A percentile compares a stretch with the other conserved stretches of the same genome.
phyloP scores from a whole-genome alignment of 1,140 invertebrate genomes.

The Drosophila malerkotliana region DNA sequence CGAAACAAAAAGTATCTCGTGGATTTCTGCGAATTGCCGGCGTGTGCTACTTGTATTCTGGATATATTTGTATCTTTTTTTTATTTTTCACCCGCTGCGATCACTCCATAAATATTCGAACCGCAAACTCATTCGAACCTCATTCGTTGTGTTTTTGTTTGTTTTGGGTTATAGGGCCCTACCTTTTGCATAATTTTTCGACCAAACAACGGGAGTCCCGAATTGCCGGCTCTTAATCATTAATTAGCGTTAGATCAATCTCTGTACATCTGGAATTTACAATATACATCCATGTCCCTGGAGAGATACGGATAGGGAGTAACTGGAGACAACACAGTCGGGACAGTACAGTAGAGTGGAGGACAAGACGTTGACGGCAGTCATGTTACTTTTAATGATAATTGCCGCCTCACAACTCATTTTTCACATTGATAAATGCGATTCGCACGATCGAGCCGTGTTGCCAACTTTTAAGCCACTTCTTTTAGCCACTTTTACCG shows the following conservation, averaged over 20 bases:
- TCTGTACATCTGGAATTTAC: background rate
- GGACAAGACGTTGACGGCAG: conserved; percentile 39
- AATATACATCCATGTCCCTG: background rate
- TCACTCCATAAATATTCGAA: conserved; percentile 46
- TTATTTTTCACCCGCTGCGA: conserved; percentile 48
- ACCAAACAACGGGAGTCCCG: conserved; percentile 43
- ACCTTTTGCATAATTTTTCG: conserved; percentile 58
- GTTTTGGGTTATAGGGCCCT: conserved; percentile 10
- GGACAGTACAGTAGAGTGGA: background rate
- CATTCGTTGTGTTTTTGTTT: conserved; percentile 40
- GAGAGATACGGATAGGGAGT: conserved; percentile 5
- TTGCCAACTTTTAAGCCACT: conserved; percentile 8
- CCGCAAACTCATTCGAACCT: conserved; percentile 69
- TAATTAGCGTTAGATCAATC: conserved; percentile 73
- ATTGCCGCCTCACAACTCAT: conserved; percentile 78
- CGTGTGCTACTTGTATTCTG: conserved; percentile 57
- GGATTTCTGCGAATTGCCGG: conserved; percentile 61
- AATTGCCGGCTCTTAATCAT: conserved; percentile 48
- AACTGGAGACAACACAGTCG: background rate
- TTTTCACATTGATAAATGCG: conserved; percentile 76
- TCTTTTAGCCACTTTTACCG: background rate
- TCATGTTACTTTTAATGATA: conserved; percentile 82
- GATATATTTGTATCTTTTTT: background rate
- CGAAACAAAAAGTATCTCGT: conserved; percentile 25
- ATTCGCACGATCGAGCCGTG: conserved; percentile 8